phyloP scores from a whole-genome alignment of 2,888 invertebrate genomes.

The Spilarctia lutea region DNA sequence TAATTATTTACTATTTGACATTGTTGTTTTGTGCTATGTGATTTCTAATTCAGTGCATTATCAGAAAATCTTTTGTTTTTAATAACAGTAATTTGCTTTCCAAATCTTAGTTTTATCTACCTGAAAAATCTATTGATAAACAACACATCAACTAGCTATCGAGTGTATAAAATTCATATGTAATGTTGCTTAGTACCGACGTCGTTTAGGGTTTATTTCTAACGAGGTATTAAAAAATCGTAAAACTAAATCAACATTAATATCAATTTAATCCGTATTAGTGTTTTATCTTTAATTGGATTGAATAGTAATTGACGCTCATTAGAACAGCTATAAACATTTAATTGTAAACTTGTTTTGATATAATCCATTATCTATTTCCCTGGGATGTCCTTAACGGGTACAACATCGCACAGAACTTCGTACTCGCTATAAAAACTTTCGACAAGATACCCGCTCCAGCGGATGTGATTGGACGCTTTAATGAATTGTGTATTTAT shows the following conservation, averaged over 20 bases:
- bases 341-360: background rate
- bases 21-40: background rate
- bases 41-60: background rate
- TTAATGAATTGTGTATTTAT: slow-evolving; percentile 44
- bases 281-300: background rate
- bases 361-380: slow-evolving; percentile 33
- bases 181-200: background rate
- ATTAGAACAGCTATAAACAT: background rate
- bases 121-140: background rate
- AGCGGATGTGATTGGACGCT: slow-evolving; percentile 50
- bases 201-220: background rate
- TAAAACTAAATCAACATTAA: background rate
- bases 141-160: background rate
- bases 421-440: slow-evolving; percentile 44
- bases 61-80: background rate
- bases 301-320: background rate
- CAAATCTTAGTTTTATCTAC: background rate
- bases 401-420: slow-evolving; percentile 4
- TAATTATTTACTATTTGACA: background rate
- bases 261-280: background rate
- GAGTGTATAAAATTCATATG: background rate
- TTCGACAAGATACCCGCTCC: slow-evolving; percentile 47
- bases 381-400: slow-evolving; percentile 36
- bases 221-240: background rate
- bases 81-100: background rate